Percentiles rank a stretch among this genome's conserved stretches.
phyloP scores from a whole-genome alignment of 2,113 vertebrate species.

The Leucosticte australis region DNA sequence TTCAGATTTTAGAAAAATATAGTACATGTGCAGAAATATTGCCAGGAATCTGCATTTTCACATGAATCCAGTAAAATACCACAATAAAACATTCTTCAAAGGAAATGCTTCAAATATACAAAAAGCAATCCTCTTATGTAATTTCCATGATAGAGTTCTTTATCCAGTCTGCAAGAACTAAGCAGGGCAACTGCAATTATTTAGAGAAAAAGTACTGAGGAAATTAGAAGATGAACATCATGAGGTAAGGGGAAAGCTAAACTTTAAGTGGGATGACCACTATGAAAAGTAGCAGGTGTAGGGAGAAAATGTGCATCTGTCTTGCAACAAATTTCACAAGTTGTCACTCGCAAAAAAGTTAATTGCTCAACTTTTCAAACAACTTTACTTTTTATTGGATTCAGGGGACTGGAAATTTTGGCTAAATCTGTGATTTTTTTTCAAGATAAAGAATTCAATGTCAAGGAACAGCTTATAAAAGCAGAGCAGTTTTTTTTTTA shows the following conservation, averaged over 20 bases:
- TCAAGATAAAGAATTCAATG: neutral
- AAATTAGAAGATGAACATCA: neutral
- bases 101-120: neutral
- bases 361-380: neutral
- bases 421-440: neutral
- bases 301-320: neutral
- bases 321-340: neutral
- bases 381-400: neutral
- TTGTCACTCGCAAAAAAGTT: neutral
- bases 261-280: neutral
- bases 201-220: neutral
- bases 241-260: neutral
- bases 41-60: neutral
- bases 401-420: neutral
- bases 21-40: neutral
- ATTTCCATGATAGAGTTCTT: neutral
- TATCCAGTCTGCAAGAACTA: neutral
- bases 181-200: neutral
- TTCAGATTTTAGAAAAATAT: neutral
- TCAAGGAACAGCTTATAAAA: neutral
- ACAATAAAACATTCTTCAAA: neutral
- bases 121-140: neutral
- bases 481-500: neutral
- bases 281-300: neutral
- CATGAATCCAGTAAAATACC: neutral